phyloP scores from a whole-genome alignment of 2,797 vertebrate species.

The Epinephelus coioides region DNA sequence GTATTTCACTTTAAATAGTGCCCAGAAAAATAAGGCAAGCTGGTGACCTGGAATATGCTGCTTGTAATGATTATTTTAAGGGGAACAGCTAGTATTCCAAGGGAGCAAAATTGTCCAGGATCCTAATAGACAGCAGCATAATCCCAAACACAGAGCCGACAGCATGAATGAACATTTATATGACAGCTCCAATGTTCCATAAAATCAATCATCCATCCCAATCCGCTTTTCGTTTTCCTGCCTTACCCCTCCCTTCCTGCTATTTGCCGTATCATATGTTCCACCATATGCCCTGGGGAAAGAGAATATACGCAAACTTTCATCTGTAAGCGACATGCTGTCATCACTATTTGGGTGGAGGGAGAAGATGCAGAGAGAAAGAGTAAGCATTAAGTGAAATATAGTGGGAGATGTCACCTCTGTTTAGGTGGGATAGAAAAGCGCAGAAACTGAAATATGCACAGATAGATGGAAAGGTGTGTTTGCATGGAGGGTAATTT shows the following conservation, averaged over 20 bases:
- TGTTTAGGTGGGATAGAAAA: slow-evolving; percentile 37
- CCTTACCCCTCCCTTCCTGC: slow-evolving; percentile 63
- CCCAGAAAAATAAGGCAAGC: slow-evolving; percentile 30
- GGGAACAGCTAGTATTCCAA: slow-evolving; percentile 27
- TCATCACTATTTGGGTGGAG: slow-evolving; percentile 66
- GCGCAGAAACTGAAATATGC: background rate
- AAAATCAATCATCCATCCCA: slow-evolving; percentile 66
- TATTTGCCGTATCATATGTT: slow-evolving; percentile 67
- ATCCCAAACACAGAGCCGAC: slow-evolving; percentile 47
- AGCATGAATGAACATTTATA: slow-evolving; percentile 55
- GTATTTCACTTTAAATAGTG: slow-evolving; percentile 26
- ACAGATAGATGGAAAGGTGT: background rate
- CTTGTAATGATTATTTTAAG: slow-evolving; percentile 36
- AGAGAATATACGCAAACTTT: slow-evolving; percentile 57
- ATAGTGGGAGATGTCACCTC: slow-evolving; percentile 35
- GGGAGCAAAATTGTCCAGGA: slow-evolving; percentile 20
- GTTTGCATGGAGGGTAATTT: background rate
- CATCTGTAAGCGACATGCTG: slow-evolving; percentile 63
- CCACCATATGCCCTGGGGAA: slow-evolving; percentile 47
- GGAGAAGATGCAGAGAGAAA: slow-evolving; percentile 27
- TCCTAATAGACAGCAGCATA: slow-evolving; percentile 30
- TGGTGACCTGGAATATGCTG: slow-evolving; percentile 8
- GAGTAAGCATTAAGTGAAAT: slow-evolving; percentile 20
- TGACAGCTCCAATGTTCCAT: slow-evolving; percentile 48
- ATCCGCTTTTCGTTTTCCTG: slow-evolving; percentile 57